phyloP scores from a whole-genome alignment of 2,797 vertebrate genomes.

The Tragelaphus oryx region DNA sequence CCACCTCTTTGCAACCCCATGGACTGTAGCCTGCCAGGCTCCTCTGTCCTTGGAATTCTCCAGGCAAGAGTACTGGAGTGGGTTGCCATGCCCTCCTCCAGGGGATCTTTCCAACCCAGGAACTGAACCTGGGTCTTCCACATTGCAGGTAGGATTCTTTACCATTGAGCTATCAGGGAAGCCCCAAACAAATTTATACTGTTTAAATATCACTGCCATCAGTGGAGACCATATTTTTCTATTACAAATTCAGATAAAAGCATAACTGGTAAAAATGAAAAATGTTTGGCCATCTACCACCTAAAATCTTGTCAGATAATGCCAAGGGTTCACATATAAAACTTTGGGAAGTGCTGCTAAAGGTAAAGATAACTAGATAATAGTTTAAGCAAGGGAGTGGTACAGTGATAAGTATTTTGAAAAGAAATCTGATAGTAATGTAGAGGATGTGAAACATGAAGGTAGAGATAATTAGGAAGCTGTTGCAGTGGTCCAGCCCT shows the following conservation, averaged over 20 bases:
- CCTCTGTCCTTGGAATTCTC: background rate
- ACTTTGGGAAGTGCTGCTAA: background rate
- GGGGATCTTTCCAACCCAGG: background rate
- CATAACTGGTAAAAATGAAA: background rate
- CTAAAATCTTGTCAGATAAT: slow-evolving; percentile 16
- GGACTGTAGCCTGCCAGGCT: background rate
- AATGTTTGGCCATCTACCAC: background rate
- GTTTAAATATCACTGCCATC: slow-evolving; percentile 16
- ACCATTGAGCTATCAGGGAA: background rate
- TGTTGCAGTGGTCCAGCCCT: background rate
- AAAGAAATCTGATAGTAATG: background rate
- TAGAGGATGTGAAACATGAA: background rate
- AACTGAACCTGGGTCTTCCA: background rate
- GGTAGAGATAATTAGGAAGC: background rate
- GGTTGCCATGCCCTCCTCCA: background rate
- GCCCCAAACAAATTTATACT: background rate
- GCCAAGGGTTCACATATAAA: background rate
- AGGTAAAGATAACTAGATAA: background rate
- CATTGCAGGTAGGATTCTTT: background rate
- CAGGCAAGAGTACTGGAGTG: background rate
- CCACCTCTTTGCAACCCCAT: background rate
- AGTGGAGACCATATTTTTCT: background rate
- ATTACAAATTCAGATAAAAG: slow-evolving; percentile 30
- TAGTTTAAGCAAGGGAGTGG: background rate
- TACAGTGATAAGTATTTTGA: slow-evolving; percentile 3